Conservation (phyloP, 2,113 vertebrate species). For the Rhinichthys klamathensis region DNA sequence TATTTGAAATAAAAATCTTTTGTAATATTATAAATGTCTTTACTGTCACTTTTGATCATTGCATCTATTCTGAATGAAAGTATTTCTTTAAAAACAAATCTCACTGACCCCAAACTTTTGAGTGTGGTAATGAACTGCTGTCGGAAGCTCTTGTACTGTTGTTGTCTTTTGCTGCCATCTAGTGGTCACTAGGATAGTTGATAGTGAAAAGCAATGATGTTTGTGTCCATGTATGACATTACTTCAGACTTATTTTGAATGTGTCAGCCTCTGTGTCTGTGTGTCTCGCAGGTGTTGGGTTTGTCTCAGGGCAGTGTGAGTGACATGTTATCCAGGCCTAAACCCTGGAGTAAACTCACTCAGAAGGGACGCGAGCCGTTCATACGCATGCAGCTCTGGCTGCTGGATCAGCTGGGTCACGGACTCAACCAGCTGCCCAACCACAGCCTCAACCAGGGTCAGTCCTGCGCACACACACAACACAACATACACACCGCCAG, state of each 20-base stretch:
- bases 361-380: slow-evolving; percentile 98
- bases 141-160: neutral
- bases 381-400: slow-evolving; percentile 99
- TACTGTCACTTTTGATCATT: neutral
- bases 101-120: neutral
- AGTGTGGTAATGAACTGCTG: neutral
- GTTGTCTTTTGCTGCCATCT: slow-evolving; percentile 67
- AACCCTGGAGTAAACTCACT: slow-evolving; percentile 98
- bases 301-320: slow-evolving; percentile 98
- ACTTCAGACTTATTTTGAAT: neutral
- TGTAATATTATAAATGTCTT: neutral
- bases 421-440: slow-evolving; percentile 79
- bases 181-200: slow-evolving; percentile 54
- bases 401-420: slow-evolving; percentile 92
- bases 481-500: neutral
- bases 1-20: neutral
- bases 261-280: neutral
- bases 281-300: slow-evolving; percentile 84
- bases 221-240: neutral
- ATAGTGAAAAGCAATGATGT: neutral
- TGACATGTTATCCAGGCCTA: slow-evolving; percentile 96
- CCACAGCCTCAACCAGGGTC: slow-evolving; percentile 80
- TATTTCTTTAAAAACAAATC: neutral
- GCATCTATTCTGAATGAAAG: neutral
- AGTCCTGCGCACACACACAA: slow-evolving; percentile 53